Evolutionary conservation across 2,797 vertebrate species (phyloP).

Genomic region (Cynodonichthys magdalenae): DNA sequence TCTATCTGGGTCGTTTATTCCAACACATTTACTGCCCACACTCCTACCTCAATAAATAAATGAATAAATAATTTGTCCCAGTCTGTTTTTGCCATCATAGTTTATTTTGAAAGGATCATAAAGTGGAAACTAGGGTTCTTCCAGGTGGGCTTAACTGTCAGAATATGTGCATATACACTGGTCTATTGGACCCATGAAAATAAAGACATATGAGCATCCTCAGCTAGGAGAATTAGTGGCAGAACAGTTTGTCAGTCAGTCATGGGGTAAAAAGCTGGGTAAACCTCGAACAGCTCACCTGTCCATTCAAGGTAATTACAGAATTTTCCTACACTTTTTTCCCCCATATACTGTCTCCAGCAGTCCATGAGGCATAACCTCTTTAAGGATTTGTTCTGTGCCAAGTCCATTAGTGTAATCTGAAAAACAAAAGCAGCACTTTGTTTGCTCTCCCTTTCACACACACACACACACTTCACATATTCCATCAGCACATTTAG

Average conservation of each 20-base stretch:
- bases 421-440: constrained; percentile 71
- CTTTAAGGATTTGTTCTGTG: constrained; percentile 59
- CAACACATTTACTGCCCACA: no score
- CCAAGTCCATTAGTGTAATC: constrained; percentile 78
- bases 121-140: no score
- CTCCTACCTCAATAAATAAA: no score
- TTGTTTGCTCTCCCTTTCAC: constrained; percentile 30
- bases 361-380: constrained; percentile 54
- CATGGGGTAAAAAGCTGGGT: neutral
- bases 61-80: no score
- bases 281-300: constrained; percentile 2
- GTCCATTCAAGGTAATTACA: constrained; percentile 22
- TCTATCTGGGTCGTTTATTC: no score
- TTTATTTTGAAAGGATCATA: no score
- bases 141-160: no score
- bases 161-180: no score
- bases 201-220: no score
- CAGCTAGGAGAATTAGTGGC: no score
- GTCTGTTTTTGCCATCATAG: no score
- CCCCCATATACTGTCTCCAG: constrained; percentile 10
- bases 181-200: no score
- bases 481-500: constrained; percentile 72
- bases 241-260: neutral
- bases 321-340: constrained; percentile 13
- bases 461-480: constrained; percentile 25